These are phyloP conservation scores for Aphrophora alni DNA, from an alignment of 2,888 invertebrate species.

Conservation along the genomic window DNA sequence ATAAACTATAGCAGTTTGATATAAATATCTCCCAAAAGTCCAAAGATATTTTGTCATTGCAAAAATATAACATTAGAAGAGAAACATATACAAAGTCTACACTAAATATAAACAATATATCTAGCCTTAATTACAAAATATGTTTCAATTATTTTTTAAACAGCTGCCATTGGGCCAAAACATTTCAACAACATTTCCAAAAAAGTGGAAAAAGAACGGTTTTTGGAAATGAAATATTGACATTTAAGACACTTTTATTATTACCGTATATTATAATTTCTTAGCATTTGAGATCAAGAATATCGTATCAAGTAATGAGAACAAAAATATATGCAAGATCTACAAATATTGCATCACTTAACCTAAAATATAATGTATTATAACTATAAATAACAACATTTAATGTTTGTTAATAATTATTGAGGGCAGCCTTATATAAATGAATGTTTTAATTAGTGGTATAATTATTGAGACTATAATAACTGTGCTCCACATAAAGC, in stretches of 20 bases:
- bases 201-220: background rate
- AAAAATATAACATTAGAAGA: no score
- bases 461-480: background rate
- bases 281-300: background rate
- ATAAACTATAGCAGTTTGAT: no score
- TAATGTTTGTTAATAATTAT: background rate
- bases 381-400: background rate
- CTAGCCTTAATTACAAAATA: background rate
- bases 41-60: no score
- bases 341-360: background rate
- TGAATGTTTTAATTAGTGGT: background rate
- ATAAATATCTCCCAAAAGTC: no score
- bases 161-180: background rate
- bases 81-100: background rate
- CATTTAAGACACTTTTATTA: conserved; percentile 6
- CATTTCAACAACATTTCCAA: background rate
- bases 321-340: background rate
- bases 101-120: background rate
- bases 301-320: background rate
- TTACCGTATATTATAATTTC: background rate
- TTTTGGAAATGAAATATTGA: background rate
- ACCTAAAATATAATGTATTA: background rate
- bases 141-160: background rate
- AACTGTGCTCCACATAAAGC: conserved; percentile 4
- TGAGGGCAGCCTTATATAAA: background rate